A percentile compares a stretch with the other conserved stretches of the same genome.
Conservation (phyloP, 2,797 vertebrate genomes). For the Chaunax sp. region DNA sequence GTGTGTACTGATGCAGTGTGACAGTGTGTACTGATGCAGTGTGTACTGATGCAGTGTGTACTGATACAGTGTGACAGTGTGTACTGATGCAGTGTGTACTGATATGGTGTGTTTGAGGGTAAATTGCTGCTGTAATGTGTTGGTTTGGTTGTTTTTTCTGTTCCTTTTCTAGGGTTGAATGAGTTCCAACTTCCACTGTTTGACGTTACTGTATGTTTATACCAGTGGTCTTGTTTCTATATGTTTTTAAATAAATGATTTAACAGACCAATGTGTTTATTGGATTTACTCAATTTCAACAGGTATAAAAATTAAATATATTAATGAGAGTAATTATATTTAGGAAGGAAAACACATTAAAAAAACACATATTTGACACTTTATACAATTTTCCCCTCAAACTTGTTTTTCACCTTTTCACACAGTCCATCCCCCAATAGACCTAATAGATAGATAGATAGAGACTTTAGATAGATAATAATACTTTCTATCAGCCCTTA, state of each 20-base stretch:
- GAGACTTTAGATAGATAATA: neutral
- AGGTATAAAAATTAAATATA: too few species aligned
- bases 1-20: conserved; percentile 18
- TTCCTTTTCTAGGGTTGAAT: conserved; percentile 30
- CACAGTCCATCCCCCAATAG: too few species aligned
- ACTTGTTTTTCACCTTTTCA: too few species aligned
- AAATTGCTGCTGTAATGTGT: conserved; percentile 49
- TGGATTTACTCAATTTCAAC: too few species aligned
- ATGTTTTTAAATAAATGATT: conserved; percentile 76
- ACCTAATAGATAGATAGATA: too few species aligned
- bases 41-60: conserved; percentile 18
- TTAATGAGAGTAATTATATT: too few species aligned
- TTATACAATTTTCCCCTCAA: too few species aligned
- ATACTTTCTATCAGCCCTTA: neutral
- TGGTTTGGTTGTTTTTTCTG: neutral
- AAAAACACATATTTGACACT: too few species aligned
- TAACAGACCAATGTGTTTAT: conserved; percentile 12
- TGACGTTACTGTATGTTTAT: conserved; percentile 40
- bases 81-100: conserved; percentile 15
- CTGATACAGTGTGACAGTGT: too few species aligned
- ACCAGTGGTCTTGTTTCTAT: conserved; percentile 66
- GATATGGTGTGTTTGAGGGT: conserved; percentile 34
- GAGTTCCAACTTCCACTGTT: conserved; percentile 41
- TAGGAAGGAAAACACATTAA: too few species aligned
- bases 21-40: conserved; percentile 7